Evolutionary conservation across 2,113 vertebrate species (phyloP), one percentile per base, ranked within the genome.

Genomic region (Amblyopsis rosae): DNA sequence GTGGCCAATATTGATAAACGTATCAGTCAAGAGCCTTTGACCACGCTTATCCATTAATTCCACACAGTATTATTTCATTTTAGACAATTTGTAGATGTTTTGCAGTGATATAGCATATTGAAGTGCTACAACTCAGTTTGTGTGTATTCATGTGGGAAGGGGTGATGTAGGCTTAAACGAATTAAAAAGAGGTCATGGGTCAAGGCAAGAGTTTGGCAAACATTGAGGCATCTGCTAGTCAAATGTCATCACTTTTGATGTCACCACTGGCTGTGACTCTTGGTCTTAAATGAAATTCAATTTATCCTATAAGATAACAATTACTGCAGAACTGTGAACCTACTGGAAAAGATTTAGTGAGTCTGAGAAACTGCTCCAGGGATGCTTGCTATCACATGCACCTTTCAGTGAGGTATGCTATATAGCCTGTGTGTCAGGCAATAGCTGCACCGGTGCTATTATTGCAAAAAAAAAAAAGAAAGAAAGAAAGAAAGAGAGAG

Each of bases 311-410:
- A 41, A 8, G 35, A 3, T 41, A 41, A 41, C 35, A 8, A 56
- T 9, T 9, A n/a, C 8, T 17, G n/a, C 0, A 8, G 70, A 62
- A 50, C 49, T 12, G 13, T 65, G 60, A 68, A 67, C 80, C 69
- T 69, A 82, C 80, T 64, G 77, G 60, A 60, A n/a, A 13, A 53
- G 75, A 82, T 72, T 77, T 64, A 66, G 65, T 33, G 65, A 70
- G 73, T 76, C 64, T 79, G 59, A 67, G 56, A 62, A 67, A 48
- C 76, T 80, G 58, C 85, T 69, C 16, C 50, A 3, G 69, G 77
- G 63, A 65, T 56, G 70, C 59, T 77, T 41, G 9, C 69, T 68
- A 53, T 53, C 63, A 15, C 61, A 15, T 26, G 62, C 45, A 17
- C 17, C 19, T n/a, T 12, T 63, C 16, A 19, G 46, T 49, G 16